These are phyloP conservation scores for Drosophila grimshawi DNA, from an alignment of 1,140 invertebrate species.

Conservation along the genomic window DNA sequence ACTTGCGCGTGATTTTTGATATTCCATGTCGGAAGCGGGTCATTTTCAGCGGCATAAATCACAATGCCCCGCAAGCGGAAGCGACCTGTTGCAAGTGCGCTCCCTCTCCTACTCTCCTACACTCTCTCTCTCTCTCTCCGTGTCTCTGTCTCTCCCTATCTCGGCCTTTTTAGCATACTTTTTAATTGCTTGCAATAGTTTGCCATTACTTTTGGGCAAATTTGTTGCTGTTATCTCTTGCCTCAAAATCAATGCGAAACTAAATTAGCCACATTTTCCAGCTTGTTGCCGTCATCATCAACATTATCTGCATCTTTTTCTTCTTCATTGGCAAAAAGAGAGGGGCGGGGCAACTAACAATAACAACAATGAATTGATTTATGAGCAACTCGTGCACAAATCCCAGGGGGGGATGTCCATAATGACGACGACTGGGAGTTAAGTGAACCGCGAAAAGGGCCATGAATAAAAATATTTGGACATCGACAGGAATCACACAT, in stretches of 20 bases:
- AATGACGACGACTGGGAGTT: slow-evolving; percentile 74
- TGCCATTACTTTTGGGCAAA: slow-evolving; percentile 31
- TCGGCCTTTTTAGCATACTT: slow-evolving; percentile 28
- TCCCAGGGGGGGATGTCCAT: slow-evolving; percentile 57
- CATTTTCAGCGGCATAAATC: slow-evolving; percentile 81
- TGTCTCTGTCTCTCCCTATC: slow-evolving; percentile 2
- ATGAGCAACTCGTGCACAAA: slow-evolving; percentile 73
- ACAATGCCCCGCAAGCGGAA: slow-evolving; percentile 62
- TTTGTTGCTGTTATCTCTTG: slow-evolving; percentile 41
- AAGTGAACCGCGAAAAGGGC: slow-evolving; percentile 81
- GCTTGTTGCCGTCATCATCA: slow-evolving; percentile 70
- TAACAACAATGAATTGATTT: slow-evolving; percentile 76
- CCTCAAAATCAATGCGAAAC: slow-evolving; percentile 27
- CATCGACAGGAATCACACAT: slow-evolving; percentile 62
- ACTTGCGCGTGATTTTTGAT: slow-evolving; percentile 73
- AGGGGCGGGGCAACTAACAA: slow-evolving; percentile 16
- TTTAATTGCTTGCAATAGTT: slow-evolving; percentile 31
- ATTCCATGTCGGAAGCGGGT: slow-evolving; percentile 81
- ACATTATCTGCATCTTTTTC: slow-evolving; percentile 9
- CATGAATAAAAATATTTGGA: slow-evolving; percentile 82
- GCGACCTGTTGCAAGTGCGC: slow-evolving; percentile 65
- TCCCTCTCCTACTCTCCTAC: slow-evolving; percentile 13
- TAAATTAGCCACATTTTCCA: slow-evolving; percentile 79
- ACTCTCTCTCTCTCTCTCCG: slow-evolving; percentile 16
- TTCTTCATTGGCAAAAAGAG: not conserved